These are phyloP conservation scores for Ormyrus pomaceus DNA, from an alignment of 2,888 invertebrate species.

Conservation along the genomic window DNA sequence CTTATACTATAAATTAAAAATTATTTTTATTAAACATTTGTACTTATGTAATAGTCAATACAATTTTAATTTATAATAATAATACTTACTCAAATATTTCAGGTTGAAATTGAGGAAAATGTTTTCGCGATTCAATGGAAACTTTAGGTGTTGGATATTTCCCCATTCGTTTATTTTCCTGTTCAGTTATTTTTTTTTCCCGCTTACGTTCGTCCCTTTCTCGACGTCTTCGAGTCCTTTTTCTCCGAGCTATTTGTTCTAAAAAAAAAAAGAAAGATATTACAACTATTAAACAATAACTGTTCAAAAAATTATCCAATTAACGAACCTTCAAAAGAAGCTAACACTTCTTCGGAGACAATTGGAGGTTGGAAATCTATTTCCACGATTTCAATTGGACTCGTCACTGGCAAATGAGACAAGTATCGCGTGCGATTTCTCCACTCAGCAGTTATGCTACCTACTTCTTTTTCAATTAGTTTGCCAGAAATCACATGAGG, in stretches of 20 bases:
- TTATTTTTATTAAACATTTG: neutral
- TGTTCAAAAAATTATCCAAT: neutral
- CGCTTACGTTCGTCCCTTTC: conserved; percentile 87
- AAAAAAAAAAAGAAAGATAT: conserved; percentile 34
- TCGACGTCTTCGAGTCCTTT: conserved; percentile 82
- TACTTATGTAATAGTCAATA: neutral
- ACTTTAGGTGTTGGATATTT: conserved; percentile 79
- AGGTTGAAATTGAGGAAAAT: conserved; percentile 77
- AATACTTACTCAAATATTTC: conserved; percentile 65
- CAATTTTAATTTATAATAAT: conserved; percentile 4
- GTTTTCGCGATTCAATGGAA: conserved; percentile 81
- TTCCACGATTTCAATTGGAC: conserved; percentile 94
- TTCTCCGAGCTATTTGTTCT: conserved; percentile 87
- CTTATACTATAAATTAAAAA: conserved; percentile 56
- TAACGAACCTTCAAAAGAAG: conserved; percentile 81
- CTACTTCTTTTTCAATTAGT: conserved; percentile 91
- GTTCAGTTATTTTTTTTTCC: conserved; percentile 85
- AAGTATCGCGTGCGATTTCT: conserved; percentile 86
- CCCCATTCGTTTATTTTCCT: conserved; percentile 85
- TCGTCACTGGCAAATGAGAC: conserved; percentile 92
- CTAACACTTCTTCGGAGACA: conserved; percentile 83
- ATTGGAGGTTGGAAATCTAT: conserved; percentile 86
- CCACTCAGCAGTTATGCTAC: conserved; percentile 90
- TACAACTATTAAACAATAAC: conserved; percentile 5
- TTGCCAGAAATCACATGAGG: conserved; percentile 85